Conservation (phyloP, 2,113 vertebrate species). For the Formicarius rufipectus region DNA sequence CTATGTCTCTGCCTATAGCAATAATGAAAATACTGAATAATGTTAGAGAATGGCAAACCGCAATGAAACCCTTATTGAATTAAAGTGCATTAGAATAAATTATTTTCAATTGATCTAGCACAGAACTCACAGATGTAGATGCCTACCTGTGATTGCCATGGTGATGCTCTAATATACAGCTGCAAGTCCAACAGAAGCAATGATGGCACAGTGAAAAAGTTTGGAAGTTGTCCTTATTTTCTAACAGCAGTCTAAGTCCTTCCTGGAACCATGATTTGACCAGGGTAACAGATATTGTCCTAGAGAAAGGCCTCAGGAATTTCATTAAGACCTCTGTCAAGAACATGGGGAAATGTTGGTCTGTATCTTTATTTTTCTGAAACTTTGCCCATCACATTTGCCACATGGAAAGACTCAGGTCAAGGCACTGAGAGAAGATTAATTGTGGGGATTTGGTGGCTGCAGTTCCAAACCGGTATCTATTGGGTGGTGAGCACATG, state of each 20-base stretch:
- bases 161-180: fast-evolving
- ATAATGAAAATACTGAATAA: neutral
- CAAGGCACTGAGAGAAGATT: neutral
- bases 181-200: neutral
- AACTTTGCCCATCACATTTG: neutral
- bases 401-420: neutral
- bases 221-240: neutral
- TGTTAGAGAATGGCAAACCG: neutral
- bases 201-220: neutral
- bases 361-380: neutral
- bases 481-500: fast-evolving
- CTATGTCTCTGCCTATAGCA: neutral
- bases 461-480: neutral
- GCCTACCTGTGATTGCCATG: neutral
- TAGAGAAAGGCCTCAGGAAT: neutral
- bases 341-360: neutral
- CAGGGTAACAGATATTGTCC: neutral
- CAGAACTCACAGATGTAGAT: neutral
- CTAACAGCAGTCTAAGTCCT: neutral
- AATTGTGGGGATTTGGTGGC: neutral
- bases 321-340: neutral
- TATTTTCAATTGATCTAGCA: neutral
- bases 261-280: neutral
- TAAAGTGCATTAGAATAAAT: neutral
- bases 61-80: neutral